Conservation (phyloP, 2,113 vertebrate species). For the Eira barbara region DNA sequence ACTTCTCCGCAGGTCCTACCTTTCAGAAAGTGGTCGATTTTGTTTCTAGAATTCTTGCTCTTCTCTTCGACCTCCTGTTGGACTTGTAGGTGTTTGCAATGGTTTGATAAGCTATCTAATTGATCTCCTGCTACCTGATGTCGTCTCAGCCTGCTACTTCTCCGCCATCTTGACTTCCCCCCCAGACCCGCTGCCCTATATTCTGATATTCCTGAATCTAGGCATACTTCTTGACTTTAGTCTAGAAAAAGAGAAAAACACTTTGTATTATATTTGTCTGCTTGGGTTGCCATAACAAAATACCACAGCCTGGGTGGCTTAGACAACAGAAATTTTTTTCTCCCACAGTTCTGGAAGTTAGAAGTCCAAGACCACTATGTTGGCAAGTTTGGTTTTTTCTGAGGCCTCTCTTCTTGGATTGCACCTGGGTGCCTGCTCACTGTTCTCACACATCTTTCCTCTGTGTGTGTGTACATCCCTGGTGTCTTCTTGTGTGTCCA, state of each 20-base stretch:
- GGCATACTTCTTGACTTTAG: background rate
- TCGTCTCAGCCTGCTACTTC: no score
- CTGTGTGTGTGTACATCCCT: background rate
- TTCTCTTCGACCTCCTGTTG: no score
- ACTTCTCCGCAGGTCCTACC: no score
- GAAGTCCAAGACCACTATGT: background rate
- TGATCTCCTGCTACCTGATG: no score
- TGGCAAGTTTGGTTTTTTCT: background rate
- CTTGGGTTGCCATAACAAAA: background rate
- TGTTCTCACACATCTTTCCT: background rate
- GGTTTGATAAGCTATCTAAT: no score
- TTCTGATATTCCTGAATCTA: background rate
- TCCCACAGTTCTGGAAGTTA: background rate
- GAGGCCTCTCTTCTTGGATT: background rate
- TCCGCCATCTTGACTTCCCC: no score
- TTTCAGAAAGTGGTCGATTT: no score
- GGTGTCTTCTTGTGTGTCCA: background rate
- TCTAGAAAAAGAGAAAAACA: background rate
- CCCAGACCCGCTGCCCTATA: no score
- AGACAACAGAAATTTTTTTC: background rate
- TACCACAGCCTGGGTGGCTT: background rate
- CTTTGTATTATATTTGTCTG: background rate
- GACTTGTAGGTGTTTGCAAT: no score
- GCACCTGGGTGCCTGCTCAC: background rate
- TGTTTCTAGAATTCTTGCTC: no score